These are phyloP conservation scores for Anoura caudifer DNA, from an alignment of 2,113 vertebrate genomes.

Conservation along the genomic window DNA sequence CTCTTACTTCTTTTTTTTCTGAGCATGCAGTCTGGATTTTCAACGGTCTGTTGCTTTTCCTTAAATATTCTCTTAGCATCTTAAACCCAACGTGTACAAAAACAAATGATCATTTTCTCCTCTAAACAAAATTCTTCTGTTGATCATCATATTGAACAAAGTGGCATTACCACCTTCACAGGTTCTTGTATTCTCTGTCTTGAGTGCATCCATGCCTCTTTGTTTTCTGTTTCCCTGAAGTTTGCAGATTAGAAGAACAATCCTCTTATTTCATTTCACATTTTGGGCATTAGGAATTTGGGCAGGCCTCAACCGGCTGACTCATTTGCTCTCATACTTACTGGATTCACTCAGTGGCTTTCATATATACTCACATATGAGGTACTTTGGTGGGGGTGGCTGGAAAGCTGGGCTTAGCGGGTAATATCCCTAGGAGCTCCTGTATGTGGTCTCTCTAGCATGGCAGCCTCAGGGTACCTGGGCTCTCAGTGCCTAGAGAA, in stretches of 20 bases:
- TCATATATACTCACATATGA: rapidly evolving
- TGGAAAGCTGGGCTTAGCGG: too few species aligned
- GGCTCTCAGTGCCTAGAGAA: neutral
- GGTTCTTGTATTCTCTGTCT: neutral
- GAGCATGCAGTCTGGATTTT: neutral
- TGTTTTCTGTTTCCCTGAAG: neutral
- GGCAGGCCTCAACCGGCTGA: neutral
- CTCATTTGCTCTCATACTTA: neutral
- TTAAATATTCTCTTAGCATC: neutral
- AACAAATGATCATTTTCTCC: neutral
- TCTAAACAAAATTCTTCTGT: neutral
- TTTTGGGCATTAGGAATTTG: neutral
- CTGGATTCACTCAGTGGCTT: neutral
- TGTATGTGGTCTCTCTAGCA: neutral
- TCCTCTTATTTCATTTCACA: neutral
- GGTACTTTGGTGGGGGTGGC: neutral
- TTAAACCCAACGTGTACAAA: neutral
- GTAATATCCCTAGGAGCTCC: rapidly evolving
- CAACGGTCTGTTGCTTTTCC: neutral
- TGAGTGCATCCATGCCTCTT: neutral
- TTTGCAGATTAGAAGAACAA: neutral
- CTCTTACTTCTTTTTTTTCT: neutral
- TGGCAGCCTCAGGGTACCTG: neutral
- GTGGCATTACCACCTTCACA: neutral
- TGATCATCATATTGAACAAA: neutral